phyloP scores from a whole-genome alignment of 1,140 invertebrate genomes.

The Ruditapes philippinarum region DNA sequence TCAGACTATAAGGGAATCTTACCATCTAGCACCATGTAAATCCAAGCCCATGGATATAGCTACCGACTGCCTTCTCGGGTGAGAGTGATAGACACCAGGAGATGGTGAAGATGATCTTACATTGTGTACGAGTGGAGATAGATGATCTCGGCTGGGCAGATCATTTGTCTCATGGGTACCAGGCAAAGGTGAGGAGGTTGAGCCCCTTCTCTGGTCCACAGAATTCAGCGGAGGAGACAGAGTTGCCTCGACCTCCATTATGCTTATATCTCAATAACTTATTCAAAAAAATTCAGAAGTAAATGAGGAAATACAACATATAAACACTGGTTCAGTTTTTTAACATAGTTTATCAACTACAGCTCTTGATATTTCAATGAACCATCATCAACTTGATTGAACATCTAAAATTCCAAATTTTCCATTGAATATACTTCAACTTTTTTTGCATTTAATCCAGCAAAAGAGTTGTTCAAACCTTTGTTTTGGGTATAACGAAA shows the following conservation, averaged over 20 bases:
- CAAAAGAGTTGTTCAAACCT: too few species aligned
- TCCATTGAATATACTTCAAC: too few species aligned
- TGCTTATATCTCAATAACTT: too few species aligned
- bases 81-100: background rate
- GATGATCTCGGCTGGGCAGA: background rate
- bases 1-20: background rate
- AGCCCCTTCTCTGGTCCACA: background rate
- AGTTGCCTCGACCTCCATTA: background rate
- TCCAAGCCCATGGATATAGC: conserved; percentile 8
- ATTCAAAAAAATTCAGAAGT: background rate
- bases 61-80: background rate
- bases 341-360: background rate
- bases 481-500: too few species aligned
- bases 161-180: background rate
- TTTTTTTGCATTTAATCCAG: too few species aligned
- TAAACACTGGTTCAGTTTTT: background rate
- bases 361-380: background rate
- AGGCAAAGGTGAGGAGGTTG: background rate
- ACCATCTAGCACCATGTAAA: conserved; percentile 1
- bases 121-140: background rate
- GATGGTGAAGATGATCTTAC: background rate
- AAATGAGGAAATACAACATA: background rate
- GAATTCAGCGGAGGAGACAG: background rate
- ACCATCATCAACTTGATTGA: too few species aligned
- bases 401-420: too few species aligned